phyloP scores from a whole-genome alignment of 92 coral and sea anemone genomes.

The Palythoa caribaeorum region DNA sequence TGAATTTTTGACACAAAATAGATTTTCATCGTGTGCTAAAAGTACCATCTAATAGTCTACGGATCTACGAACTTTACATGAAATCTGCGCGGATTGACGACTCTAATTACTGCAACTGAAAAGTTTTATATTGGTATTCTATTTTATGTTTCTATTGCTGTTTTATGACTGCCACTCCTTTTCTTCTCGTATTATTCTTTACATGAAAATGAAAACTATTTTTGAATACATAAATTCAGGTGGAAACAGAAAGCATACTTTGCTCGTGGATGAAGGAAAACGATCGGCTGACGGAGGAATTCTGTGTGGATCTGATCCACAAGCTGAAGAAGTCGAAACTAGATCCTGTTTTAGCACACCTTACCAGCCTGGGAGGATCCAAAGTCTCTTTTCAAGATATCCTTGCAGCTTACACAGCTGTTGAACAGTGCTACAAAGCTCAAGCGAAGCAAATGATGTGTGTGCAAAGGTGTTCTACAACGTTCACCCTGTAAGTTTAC shows the following conservation, averaged over 20 bases:
- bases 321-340: slow-evolving; percentile 53
- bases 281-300: slow-evolving; percentile 56
- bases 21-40: too few species aligned
- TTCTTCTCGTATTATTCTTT: neutral
- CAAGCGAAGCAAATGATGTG: slow-evolving; percentile 69
- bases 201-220: neutral
- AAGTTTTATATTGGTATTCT: too few species aligned
- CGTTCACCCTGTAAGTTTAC: slow-evolving; percentile 54
- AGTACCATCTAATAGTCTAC: too few species aligned
- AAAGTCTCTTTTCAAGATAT: slow-evolving; percentile 66
- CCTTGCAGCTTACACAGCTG: slow-evolving; percentile 61
- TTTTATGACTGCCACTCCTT: neutral
- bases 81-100: too few species aligned
- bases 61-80: too few species aligned
- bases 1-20: too few species aligned
- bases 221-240: slow-evolving; percentile 10
- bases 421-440: slow-evolving; percentile 60
- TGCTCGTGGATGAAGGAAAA: slow-evolving; percentile 61
- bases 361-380: slow-evolving; percentile 61
- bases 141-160: too few species aligned
- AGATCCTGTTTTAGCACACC: slow-evolving; percentile 62
- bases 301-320: slow-evolving; percentile 53
- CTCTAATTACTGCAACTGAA: too few species aligned
- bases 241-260: slow-evolving; percentile 48
- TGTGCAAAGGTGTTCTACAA: slow-evolving; percentile 72